A percentile compares a stretch with the other conserved stretches of the same genome.
phyloP scores from a whole-genome alignment of 2,797 vertebrate species.

The Microctenopoma steveboyesi region DNA sequence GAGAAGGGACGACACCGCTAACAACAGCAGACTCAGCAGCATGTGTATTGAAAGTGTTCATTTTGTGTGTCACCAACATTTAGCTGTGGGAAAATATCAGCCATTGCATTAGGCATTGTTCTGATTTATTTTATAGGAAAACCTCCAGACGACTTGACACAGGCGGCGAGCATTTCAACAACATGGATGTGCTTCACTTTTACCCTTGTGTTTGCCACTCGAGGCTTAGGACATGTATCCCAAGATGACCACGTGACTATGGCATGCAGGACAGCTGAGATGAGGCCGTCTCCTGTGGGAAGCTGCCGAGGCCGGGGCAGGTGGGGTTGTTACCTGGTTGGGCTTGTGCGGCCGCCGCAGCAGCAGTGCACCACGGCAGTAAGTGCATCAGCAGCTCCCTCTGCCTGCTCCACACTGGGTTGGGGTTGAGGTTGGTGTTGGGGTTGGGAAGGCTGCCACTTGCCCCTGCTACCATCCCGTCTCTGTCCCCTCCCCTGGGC shows the following conservation, averaged over 20 bases:
- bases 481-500: constrained; percentile 81
- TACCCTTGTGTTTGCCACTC: background rate
- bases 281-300: constrained; percentile 24
- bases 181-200: background rate
- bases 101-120: too few species aligned
- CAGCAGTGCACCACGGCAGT: constrained; percentile 86
- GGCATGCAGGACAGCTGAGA: constrained; percentile 9
- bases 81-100: too few species aligned
- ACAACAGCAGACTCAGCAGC: too few species aligned
- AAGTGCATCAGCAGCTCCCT: constrained; percentile 88
- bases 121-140: background rate
- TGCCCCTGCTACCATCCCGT: constrained; percentile 73
- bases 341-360: constrained; percentile 76
- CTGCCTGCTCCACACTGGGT: constrained; percentile 85
- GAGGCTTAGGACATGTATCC: constrained; percentile 10
- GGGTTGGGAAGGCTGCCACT: constrained; percentile 76
- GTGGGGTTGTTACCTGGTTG: constrained; percentile 82
- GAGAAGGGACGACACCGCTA: background rate
- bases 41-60: background rate
- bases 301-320: constrained; percentile 38
- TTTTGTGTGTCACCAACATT: too few species aligned
- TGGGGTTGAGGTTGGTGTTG: constrained; percentile 79
- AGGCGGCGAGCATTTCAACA: background rate
- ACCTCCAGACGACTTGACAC: background rate
- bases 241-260: background rate